phyloP scores from a whole-genome alignment of 2,113 vertebrate genomes.

The Tachuris rubrigastra region DNA sequence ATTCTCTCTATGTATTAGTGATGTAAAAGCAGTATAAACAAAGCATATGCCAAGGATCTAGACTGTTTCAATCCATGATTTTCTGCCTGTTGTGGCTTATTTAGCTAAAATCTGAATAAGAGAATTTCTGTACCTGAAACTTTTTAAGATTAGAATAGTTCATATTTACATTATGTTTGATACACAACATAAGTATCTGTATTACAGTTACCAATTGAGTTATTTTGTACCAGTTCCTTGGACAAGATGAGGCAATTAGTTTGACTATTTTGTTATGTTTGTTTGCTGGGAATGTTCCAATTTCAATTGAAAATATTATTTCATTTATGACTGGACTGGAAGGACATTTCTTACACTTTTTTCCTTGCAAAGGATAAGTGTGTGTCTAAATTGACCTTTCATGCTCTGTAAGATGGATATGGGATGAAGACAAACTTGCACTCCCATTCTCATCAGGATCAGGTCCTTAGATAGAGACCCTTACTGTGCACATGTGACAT shows the following conservation, averaged over 20 bases:
- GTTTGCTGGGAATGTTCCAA: not conserved
- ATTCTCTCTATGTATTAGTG: not conserved
- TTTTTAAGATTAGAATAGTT: not conserved
- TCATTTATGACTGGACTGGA: not conserved
- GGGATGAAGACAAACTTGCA: not conserved
- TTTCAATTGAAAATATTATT: not conserved
- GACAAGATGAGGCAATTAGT: not conserved
- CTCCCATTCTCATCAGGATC: not conserved
- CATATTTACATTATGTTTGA: not conserved
- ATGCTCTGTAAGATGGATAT: rapidly evolving
- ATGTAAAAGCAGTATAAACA: not conserved
- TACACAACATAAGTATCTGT: not conserved
- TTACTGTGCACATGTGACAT: rapidly evolving
- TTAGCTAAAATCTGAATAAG: not conserved
- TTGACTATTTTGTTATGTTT: not conserved
- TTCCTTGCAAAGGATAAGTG: not conserved
- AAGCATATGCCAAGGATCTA: not conserved
- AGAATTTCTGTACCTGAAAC: not conserved
- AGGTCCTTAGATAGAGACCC: not conserved
- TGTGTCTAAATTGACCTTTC: not conserved
- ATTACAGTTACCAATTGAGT: not conserved
- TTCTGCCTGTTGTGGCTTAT: not conserved
- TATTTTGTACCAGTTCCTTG: not conserved
- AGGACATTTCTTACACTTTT: not conserved
- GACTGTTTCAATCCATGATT: not conserved